A percentile compares a stretch with the other conserved stretches of the same genome.
These are phyloP conservation scores for Orchestia grillus DNA, from an alignment of 1,140 invertebrate genomes.

Conservation along the genomic window DNA sequence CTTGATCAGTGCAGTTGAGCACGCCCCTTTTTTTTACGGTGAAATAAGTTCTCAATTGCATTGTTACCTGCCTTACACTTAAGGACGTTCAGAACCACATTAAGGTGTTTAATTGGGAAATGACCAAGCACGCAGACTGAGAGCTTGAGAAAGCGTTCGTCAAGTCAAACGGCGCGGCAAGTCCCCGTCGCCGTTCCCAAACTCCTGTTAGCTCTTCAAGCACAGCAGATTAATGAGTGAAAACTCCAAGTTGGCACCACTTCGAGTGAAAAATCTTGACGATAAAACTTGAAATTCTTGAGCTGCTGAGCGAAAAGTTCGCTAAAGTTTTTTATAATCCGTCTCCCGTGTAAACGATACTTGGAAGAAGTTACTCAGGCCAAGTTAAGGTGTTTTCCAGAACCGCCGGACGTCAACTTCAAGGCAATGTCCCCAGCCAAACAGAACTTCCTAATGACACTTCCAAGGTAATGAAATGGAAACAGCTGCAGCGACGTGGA, in stretches of 20 bases:
- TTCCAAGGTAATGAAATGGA: background rate
- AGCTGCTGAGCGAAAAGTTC: conserved; percentile 18
- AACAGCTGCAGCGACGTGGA: background rate
- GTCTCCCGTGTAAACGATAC: conserved; percentile 20
- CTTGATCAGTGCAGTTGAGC: background rate
- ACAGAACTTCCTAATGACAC: background rate
- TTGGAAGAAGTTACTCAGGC: background rate
- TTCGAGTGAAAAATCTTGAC: background rate
- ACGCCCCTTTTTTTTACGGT: too few species aligned
- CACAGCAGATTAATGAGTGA: conserved; percentile 17
- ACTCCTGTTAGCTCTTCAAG: background rate
- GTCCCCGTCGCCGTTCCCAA: background rate
- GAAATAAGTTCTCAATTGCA: background rate
- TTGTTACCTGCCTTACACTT: background rate
- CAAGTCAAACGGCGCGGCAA: background rate
- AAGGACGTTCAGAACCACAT: background rate
- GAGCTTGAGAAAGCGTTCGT: background rate
- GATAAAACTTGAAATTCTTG: conserved; percentile 43
- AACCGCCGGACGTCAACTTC: background rate
- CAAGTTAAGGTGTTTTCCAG: conserved; percentile 27
- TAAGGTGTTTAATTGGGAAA: background rate
- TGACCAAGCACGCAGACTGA: background rate
- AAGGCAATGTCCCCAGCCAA: background rate
- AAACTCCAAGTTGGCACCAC: conserved; percentile 6
- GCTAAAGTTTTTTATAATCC: background rate